A percentile compares a stretch with the other conserved stretches of the same genome.
Evolutionary conservation across 2,797 vertebrate species (phyloP).

Genomic region (Helostoma temminkii): DNA sequence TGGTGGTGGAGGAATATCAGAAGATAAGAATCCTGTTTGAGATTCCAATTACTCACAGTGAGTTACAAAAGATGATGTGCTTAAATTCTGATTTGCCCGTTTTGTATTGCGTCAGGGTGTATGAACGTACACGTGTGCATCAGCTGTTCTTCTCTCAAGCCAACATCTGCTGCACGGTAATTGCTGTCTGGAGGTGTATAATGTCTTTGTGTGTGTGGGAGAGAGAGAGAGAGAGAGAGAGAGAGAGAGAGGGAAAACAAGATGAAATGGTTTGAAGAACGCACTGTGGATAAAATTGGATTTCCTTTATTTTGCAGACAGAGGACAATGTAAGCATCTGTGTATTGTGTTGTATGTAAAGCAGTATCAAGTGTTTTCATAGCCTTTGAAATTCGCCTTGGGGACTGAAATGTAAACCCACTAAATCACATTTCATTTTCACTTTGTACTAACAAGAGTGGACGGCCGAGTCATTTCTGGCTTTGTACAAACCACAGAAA

Average conservation of each 20-base stretch:
- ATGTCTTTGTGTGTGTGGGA: constrained; percentile 14
- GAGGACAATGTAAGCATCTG: constrained; percentile 36
- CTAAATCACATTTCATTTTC: constrained; percentile 20
- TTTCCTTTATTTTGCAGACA: constrained; percentile 43
- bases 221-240: not conserved
- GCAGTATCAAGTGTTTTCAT: constrained; percentile 19
- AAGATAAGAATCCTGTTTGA: constrained; percentile 4
- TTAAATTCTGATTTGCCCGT: constrained; percentile 27
- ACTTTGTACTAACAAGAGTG: constrained; percentile 19
- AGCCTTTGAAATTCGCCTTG: constrained; percentile 20
- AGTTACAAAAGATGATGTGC: constrained; percentile 9
- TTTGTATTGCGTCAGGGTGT: constrained; percentile 14
- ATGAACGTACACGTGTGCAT: constrained; percentile 34
- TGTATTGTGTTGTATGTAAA: constrained; percentile 40
- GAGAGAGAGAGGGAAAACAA: not conserved
- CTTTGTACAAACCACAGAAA: constrained; percentile 2
- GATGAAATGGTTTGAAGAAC: constrained; percentile 16
- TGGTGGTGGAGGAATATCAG: not conserved
- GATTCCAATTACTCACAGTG: constrained; percentile 10
- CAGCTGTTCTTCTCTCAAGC: constrained; percentile 55
- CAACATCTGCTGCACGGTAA: constrained; percentile 60
- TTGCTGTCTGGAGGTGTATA: constrained; percentile 55
- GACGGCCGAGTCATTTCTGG: constrained; percentile 6
- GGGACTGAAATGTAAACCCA: constrained; percentile 32
- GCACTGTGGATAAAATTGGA: constrained; percentile 28